These are phyloP conservation scores for Oreonectes daqikongensis DNA, from an alignment of 2,797 vertebrate genomes.

Conservation along the genomic window DNA sequence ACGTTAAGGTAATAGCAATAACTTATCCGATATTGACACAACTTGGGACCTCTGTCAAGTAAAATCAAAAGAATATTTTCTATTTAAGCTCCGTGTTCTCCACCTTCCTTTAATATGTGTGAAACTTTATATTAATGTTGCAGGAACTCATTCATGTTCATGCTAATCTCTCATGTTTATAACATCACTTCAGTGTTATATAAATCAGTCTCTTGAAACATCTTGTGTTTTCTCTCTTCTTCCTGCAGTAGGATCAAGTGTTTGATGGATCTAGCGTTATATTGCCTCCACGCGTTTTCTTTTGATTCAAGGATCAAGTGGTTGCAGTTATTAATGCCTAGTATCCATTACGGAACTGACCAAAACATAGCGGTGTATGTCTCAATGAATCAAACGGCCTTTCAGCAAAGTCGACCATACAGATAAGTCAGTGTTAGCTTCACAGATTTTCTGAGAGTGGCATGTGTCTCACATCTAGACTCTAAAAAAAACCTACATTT, in stretches of 20 bases:
- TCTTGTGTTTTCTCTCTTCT: conserved; percentile 57
- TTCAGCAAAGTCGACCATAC: conserved; percentile 53
- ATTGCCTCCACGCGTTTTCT: conserved; percentile 64
- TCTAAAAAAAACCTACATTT: neutral
- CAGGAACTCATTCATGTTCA: conserved; percentile 36
- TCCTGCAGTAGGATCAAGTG: conserved; percentile 68
- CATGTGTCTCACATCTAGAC: neutral
- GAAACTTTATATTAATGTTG: conserved; percentile 38
- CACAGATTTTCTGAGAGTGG: conserved; percentile 14
- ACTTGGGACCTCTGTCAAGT: conserved; percentile 12
- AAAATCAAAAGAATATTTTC: conserved; percentile 12
- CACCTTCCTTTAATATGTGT: conserved; percentile 36
- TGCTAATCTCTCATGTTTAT: conserved; percentile 40
- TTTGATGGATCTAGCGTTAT: conserved; percentile 66
- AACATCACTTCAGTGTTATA: conserved; percentile 47
- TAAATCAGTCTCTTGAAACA: conserved; percentile 63
- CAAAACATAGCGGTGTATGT: conserved; percentile 52
- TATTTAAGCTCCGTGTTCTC: conserved; percentile 27
- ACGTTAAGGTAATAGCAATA: conserved; percentile 44
- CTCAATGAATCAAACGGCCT: conserved; percentile 56
- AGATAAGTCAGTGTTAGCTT: conserved; percentile 43
- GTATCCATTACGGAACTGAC: conserved; percentile 72
- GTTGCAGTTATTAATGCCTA: conserved; percentile 67
- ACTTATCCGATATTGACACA: conserved; percentile 3
- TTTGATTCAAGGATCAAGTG: conserved; percentile 63